Conservation (phyloP, 2,888 invertebrate species). For the Linnaemya vulpina region DNA sequence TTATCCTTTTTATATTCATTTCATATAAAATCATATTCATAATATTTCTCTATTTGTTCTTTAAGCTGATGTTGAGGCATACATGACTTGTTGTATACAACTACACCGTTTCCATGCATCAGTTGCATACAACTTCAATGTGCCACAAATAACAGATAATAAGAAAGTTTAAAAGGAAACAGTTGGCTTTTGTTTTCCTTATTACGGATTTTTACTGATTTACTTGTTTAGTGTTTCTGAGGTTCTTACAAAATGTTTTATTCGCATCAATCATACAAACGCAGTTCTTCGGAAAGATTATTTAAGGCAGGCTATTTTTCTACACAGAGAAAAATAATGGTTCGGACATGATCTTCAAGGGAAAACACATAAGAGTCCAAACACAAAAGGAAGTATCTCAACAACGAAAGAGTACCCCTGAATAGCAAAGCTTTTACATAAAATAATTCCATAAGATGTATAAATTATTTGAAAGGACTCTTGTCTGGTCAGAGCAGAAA, state of each 20-base stretch:
- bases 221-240: constrained; percentile 57
- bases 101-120: too few relatives aligned
- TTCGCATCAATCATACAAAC: constrained; percentile 49
- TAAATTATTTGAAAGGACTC: too few relatives aligned
- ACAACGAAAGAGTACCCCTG: too few relatives aligned
- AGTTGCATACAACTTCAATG: too few relatives aligned
- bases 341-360: too few relatives aligned
- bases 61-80: too few relatives aligned
- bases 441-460: too few relatives aligned
- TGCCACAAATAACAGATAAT: not conserved
- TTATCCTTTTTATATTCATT: constrained; percentile 2
- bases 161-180: not conserved
- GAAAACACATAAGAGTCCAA: too few relatives aligned
- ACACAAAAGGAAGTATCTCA: too few relatives aligned
- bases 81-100: too few relatives aligned
- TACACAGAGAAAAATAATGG: not conserved
- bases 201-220: constrained; percentile 60
- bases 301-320: not conserved
- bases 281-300: constrained; percentile 19
- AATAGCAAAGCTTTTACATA: too few relatives aligned
- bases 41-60: not conserved
- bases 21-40: constrained; percentile 4
- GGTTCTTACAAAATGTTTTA: constrained; percentile 47
- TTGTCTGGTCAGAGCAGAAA: too few relatives aligned
- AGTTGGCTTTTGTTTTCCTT: constrained; percentile 14